Percentiles rank a stretch among this genome's conserved stretches.
These are phyloP conservation scores for Epistrophe grossulariae DNA, from an alignment of 2,888 invertebrate species.

Conservation along the genomic window DNA sequence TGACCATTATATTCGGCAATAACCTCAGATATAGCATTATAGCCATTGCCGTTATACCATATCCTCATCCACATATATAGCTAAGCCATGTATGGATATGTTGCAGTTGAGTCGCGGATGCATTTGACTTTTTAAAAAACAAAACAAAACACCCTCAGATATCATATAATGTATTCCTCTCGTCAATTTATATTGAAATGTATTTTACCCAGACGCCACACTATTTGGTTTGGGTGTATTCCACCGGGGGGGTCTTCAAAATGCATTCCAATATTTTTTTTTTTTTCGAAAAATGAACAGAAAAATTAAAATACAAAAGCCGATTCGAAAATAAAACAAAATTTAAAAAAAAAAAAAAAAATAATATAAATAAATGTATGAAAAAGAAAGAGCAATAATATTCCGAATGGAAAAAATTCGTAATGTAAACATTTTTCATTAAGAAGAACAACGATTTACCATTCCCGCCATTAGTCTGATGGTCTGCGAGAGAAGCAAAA, in stretches of 20 bases:
- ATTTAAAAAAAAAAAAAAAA: conserved; percentile 24
- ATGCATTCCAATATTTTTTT: conserved; percentile 24
- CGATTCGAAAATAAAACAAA: conserved; percentile 55
- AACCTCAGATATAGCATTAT: conserved; percentile 64
- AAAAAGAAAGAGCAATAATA: conserved; percentile 49
- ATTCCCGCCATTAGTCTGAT: conserved; percentile 12
- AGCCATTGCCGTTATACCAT: conserved; percentile 6
- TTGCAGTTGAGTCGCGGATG: conserved; percentile 27
- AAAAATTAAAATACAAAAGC: conserved; percentile 26
- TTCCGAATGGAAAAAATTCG: conserved; percentile 57
- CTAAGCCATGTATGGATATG: not conserved
- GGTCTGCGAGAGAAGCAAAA: not conserved
- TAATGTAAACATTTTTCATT: conserved; percentile 74
- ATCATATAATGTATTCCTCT: conserved; percentile 66
- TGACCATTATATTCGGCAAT: conserved; percentile 64
- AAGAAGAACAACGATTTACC: conserved; percentile 60
- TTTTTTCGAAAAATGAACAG: conserved; percentile 1
- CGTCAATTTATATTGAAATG: conserved; percentile 72
- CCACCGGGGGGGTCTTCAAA: conserved; percentile 8
- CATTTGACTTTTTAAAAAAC: conserved; percentile 22
- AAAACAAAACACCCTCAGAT: not conserved
- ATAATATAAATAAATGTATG: conserved; percentile 14
- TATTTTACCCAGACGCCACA: conserved; percentile 45
- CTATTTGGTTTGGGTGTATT: not conserved
- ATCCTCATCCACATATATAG: not conserved